Base-by-base conservation (phyloP, 2,888 invertebrate genomes). In the Cepaea hortensis region DNA sequence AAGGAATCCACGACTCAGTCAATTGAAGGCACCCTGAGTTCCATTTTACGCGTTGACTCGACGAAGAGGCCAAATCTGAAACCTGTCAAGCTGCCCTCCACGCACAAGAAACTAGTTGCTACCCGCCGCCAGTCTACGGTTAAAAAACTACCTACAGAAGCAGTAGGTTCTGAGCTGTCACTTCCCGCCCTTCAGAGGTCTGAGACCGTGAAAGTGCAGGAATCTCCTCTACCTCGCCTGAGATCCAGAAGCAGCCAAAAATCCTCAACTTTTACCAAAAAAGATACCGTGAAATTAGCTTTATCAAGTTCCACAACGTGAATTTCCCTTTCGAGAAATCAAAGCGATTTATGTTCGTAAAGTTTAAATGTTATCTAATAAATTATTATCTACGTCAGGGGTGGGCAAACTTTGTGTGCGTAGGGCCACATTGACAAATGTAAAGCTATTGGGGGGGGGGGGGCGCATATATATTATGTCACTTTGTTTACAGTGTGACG, bases 81-180 rank as follows among this genome's bases (percentile, higher is more conserved):
- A 55, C 85, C 85, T 18, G 9, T 81, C 2, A 81, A 73, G 18
- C 77, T 77, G 20, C 35, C 77, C n/a, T 77, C 85, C 6, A 46
- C 62, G 20, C 23, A 75, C 13, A 61, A 85, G 72, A 81, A 23
- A 20, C 81, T 75, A 81, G 75, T 73, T 15, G 81, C 85, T 62
- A 35, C 62, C 15, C 81, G 81, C 35, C 73, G 81, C 18, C 3
- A 61, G n/a, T 61, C 81, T 9, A 81, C 79, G 20, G 73, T 85
- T n/a, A 85, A 73, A 3, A 73, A 50, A 55, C 13, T n/a, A 2
- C 4, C 48, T 62, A 13, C n/a, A 46, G 65, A 79, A 23, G 85
- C 62, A 62, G 15, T 20, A 3, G 35, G 15, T 3, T 62, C 73
- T 7, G 55, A 4, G 35, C 61, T 62, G 6, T 73, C 35, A 76